phyloP scores from a whole-genome alignment of 2,113 vertebrate species.

The Petrocephalus zakoni region DNA sequence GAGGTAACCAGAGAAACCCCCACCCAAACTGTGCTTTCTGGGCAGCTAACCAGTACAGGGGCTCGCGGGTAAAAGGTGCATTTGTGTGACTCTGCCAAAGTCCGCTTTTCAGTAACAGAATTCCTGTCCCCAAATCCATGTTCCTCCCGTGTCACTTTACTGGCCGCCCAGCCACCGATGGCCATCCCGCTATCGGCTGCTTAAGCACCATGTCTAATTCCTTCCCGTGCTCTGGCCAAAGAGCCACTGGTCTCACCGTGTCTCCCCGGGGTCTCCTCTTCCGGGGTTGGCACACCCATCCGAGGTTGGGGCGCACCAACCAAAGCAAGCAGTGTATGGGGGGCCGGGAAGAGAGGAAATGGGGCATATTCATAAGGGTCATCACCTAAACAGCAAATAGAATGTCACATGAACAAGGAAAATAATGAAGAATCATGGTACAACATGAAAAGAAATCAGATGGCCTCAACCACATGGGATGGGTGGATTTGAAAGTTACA shows the following conservation, averaged over 20 bases:
- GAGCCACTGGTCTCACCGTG: neutral
- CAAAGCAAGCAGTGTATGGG: neutral
- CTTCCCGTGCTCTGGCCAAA: neutral
- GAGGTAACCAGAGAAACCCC: conserved; percentile 18
- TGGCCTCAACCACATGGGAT: neutral
- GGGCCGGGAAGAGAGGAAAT: neutral
- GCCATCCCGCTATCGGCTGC: neutral
- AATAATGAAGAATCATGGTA: neutral
- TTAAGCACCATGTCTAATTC: neutral
- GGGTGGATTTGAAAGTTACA: neutral
- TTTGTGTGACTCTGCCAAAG: conserved; percentile 25
- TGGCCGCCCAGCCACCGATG: neutral
- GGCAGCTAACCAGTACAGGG: conserved; percentile 8
- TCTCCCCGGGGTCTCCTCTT: neutral
- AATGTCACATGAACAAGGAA: neutral
- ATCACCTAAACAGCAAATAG: neutral
- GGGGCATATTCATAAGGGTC: neutral
- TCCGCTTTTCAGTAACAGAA: conserved; percentile 36
- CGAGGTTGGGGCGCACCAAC: neutral
- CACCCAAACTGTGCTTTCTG: conserved; percentile 19
- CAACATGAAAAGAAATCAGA: neutral
- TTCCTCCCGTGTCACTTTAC: neutral
- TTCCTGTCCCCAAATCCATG: neutral
- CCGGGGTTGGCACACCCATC: too few species aligned
- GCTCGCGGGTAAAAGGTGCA: neutral